Evolutionary conservation across 2,888 invertebrate genomes (phyloP), one percentile per base, ranked within the genome.

Genomic region (Platycheirus rosarum): DNA sequence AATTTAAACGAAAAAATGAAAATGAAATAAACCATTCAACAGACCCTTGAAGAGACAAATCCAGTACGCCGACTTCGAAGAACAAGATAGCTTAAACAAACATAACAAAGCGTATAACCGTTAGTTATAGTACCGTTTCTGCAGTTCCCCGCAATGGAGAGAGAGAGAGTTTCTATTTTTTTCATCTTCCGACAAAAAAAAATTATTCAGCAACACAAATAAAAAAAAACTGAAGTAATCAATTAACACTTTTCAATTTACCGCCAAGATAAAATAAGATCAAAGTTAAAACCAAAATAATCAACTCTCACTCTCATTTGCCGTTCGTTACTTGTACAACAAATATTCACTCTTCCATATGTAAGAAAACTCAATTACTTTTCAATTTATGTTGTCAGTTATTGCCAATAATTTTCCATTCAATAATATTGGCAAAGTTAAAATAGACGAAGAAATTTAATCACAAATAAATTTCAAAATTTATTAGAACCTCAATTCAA

Each of bases 361-460:
- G 14, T 13, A 60, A 44, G 18, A 32, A 9, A n/a, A 60, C 29
- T 14, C 29, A 48, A 49, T 49, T 32, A 40, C 37, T 49, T 20
- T 42, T 18, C 13, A 44, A 71, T 62, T 71, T 51, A 71, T 23
- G 42, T 32, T 32, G 62, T 20, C 62, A 71, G 35, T 49, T 42
- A 62, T 51, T 51, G 48, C 42, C 42, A 32, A 51, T 51, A 35
- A 70, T 60, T 60, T 62, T 1, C 8, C 44, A 7, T 14, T 9
- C 16, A 20, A 49, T 29, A 44, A 60, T 60, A 60, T 60, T 44
- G 29, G 16, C 60, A 60, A 60, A 26, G 26, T 53, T 2, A 8
- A 55, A 0, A 37, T 26, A 23, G n/a, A n/a, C n/a, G n/a, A n/a
- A 14, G 1, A 55, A 55, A n/a, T 20, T 32, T 8, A 57, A 60